Evolutionary conservation across 2,888 invertebrate species (phyloP).

Genomic region (Plebejus anna): DNA sequence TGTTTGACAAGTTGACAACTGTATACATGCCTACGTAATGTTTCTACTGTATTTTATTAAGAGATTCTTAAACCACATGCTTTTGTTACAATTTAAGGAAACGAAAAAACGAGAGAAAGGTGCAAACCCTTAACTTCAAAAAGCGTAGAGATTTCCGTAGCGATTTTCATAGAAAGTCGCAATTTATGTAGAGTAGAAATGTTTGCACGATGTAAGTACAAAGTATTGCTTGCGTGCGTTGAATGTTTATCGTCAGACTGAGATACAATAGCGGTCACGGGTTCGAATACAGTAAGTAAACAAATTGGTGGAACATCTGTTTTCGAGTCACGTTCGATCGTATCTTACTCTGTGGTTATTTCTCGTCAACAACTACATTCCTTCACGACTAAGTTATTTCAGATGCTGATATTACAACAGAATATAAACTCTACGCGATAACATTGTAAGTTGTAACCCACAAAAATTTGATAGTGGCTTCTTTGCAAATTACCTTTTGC

Average conservation of each 20-base stretch:
- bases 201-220: background rate
- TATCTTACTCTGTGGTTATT: background rate
- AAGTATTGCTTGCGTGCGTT: slow-evolving; percentile 6
- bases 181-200: background rate
- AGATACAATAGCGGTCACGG: slow-evolving; percentile 6
- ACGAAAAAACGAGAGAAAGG: background rate
- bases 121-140: no score
- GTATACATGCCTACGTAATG: no score
- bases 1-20: background rate
- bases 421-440: background rate
- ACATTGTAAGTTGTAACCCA: slow-evolving; percentile 7
- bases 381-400: background rate
- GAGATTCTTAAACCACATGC: background rate
- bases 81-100: background rate
- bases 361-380: background rate
- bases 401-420: background rate
- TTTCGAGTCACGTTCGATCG: slow-evolving; percentile 11
- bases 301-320: slow-evolving; percentile 13
- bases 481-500: slow-evolving; percentile 53
- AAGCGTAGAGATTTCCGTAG: background rate
- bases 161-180: background rate
- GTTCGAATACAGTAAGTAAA: slow-evolving; percentile 13
- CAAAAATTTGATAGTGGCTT: slow-evolving; percentile 17
- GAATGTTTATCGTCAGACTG: background rate
- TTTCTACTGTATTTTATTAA: background rate